Percentiles rank a stretch among this genome's conserved stretches.
These are phyloP conservation scores for Drosophila limbata DNA, from an alignment of 2,888 invertebrate genomes.

Conservation along the genomic window DNA sequence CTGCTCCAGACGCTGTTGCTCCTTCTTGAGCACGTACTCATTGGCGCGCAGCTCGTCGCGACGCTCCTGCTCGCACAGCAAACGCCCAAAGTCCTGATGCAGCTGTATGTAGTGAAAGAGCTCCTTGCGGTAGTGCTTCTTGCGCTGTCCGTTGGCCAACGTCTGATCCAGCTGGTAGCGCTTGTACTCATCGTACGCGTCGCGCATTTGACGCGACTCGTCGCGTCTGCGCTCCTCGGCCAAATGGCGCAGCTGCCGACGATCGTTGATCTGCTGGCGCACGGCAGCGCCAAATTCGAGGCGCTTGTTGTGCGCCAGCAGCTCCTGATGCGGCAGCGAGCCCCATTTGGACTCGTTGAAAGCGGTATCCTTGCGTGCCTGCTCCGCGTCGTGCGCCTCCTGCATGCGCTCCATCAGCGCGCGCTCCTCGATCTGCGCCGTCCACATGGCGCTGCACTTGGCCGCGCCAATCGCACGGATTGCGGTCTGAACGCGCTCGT, in stretches of 20 bases:
- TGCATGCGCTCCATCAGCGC: slow-evolving; percentile 90
- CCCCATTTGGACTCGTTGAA: slow-evolving; percentile 66
- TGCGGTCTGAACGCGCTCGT: slow-evolving; percentile 57
- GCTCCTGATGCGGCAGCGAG: slow-evolving; percentile 48
- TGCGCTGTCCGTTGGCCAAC: slow-evolving; percentile 17
- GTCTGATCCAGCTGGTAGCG: slow-evolving; percentile 42
- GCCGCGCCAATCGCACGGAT: slow-evolving; percentile 88
- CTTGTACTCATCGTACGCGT: slow-evolving; percentile 54
- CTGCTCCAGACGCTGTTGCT: slow-evolving; percentile 41
- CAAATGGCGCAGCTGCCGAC: slow-evolving; percentile 53
- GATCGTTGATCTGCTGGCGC: slow-evolving; percentile 67
- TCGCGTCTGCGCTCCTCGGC: slow-evolving; percentile 56
- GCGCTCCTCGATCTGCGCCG: slow-evolving; percentile 91
- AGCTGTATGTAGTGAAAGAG: slow-evolving; percentile 50
- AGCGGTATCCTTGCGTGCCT: slow-evolving; percentile 76
- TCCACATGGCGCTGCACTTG: slow-evolving; percentile 88
- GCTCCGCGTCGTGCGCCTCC: slow-evolving; percentile 89
- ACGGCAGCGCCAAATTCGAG: slow-evolving; percentile 59
- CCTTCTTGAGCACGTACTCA: slow-evolving; percentile 53
- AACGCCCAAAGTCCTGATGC: slow-evolving; percentile 51
- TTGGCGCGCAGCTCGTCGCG: slow-evolving; percentile 65
- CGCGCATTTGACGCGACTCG: slow-evolving; percentile 52
- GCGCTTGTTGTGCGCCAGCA: slow-evolving; percentile 48
- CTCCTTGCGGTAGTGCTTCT: slow-evolving; percentile 61
- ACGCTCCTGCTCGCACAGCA: slow-evolving; percentile 69